A percentile compares a stretch with the other conserved stretches of the same genome.
Conservation (phyloP, 2,797 vertebrate species). For the Paratrypauchen microcephalus region DNA sequence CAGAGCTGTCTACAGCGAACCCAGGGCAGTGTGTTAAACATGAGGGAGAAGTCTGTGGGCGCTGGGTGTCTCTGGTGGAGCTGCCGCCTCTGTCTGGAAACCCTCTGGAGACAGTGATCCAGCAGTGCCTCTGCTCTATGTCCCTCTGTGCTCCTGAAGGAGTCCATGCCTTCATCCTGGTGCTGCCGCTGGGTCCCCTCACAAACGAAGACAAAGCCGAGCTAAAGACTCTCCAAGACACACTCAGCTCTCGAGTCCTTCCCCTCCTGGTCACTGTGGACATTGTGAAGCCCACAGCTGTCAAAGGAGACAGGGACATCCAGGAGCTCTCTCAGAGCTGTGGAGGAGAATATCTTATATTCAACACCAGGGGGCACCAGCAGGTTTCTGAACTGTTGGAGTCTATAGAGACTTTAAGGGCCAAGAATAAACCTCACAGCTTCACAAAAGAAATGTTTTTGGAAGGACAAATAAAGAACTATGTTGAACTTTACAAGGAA, state of each 20-base stretch:
- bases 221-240: background rate
- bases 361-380: background rate
- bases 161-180: background rate
- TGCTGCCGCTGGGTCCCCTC: background rate
- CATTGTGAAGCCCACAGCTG: background rate
- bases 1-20: background rate
- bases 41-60: background rate
- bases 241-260: background rate
- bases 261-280: background rate
- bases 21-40: background rate
- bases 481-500: background rate
- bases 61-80: conserved; percentile 1
- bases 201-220: background rate
- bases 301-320: background rate
- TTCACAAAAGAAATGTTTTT: conserved; percentile 1
- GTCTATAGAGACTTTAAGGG: background rate
- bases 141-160: conserved; percentile 3
- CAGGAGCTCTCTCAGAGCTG: background rate
- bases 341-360: background rate
- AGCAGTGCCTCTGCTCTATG: background rate
- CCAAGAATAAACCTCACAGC: background rate
- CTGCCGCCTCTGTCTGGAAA: background rate
- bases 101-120: background rate
- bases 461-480: background rate
- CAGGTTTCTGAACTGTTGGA: background rate